Base-by-base conservation (phyloP, 2,113 vertebrate genomes). In the Cyphomyrus plagiostoma region DNA sequence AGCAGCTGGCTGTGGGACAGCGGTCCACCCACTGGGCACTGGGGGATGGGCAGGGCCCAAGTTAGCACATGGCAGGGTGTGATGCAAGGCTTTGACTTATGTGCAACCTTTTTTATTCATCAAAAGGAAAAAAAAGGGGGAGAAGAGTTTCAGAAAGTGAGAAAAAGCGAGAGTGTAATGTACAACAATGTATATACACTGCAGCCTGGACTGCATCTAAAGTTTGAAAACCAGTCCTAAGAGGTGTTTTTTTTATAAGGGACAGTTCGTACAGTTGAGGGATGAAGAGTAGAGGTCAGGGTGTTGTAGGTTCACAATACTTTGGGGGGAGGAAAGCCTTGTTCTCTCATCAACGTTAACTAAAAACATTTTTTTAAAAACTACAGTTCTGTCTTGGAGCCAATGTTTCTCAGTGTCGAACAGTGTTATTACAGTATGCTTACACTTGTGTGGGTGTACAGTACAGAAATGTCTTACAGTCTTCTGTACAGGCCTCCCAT, bases 271-370 rank as follows among this genome's bases (percentile, higher is more conserved):
- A 99, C 98, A 99, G 99, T 99, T 97, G 97, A 98, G 97, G 98
- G 97, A 97, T 96, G 96, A 95, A 98, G 95, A 97, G 96, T 96
- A 97, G 98, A 99, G 98, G 98, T 99, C 97, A 97, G 97, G 98
- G 98, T 98, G 98, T 98, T 99, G 98, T 98, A 98, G 97, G 97
- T 98, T 98, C 98, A 99, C 98, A 97, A 97, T 98, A 99, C 98
- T 99, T 99, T 99, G 97, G 97, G 97, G 97, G 97, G 97, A 97
- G 97, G 97, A 97, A 97, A 98, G 97, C 96, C 96, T 96, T 97
- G 96, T 91, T 96, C 93, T 94, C 93, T 96, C 96, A 96, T 97
- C 96, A 95, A 98, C 96, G 95, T 97, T 95, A 98, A 98, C 97
- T 98, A 98, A 98, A 99, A 98, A 98, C 96, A 96, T 97, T 97